Conservation (phyloP, 2,797 vertebrate genomes). For the Rhodeus uyekii region DNA sequence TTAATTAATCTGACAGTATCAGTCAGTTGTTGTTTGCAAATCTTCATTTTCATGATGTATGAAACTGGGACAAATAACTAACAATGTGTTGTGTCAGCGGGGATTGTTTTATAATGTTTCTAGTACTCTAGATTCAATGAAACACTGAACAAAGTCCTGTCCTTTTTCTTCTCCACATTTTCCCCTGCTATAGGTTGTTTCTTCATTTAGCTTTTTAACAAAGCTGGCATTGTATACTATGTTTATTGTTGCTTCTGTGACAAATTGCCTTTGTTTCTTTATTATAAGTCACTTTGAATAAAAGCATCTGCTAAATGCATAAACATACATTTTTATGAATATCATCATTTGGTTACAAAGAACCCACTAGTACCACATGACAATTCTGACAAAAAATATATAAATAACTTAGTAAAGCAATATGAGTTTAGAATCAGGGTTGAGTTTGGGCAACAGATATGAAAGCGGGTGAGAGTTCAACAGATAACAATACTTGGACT, state of each 20-base stretch:
- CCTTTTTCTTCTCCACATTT: not conserved
- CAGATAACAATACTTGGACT: constrained; percentile 25
- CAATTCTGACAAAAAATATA: not conserved
- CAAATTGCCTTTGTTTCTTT: not conserved
- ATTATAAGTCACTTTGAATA: not conserved
- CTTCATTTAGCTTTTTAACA: not conserved
- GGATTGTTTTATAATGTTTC: not conserved
- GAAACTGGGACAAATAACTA: not conserved
- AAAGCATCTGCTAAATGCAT: not conserved
- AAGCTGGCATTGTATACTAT: not conserved
- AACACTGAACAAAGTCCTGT: too few relatives aligned
- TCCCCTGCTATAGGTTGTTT: not conserved
- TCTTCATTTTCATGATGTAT: too few relatives aligned
- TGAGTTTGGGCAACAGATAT: not conserved
- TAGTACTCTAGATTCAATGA: too few relatives aligned
- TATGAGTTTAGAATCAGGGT: not conserved
- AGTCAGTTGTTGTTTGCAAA: too few relatives aligned
- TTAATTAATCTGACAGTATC: too few relatives aligned
- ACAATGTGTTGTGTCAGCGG: not conserved
- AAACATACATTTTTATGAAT: not conserved
- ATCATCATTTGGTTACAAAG: not conserved
- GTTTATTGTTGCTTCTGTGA: not conserved
- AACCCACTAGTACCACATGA: not conserved
- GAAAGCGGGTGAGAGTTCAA: constrained; percentile 5
- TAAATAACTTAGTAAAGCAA: not conserved